A percentile compares a stretch with the other conserved stretches of the same genome.
phyloP scores from a whole-genome alignment of 92 coral and sea anemone genomes.

The Porites rus region DNA sequence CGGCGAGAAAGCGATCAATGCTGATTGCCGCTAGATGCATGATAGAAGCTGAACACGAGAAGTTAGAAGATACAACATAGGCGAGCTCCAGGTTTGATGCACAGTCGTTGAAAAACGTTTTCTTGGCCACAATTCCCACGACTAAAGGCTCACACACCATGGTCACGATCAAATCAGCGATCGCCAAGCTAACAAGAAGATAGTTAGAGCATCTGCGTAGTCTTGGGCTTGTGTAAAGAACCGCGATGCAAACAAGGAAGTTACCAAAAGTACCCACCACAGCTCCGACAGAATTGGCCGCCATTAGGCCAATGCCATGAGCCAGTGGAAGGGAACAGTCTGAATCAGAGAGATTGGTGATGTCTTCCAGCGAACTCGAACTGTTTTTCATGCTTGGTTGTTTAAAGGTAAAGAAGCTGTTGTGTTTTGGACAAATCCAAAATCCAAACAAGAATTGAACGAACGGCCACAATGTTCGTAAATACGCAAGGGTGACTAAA shows the following conservation, averaged over 20 bases:
- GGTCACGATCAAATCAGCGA: slow-evolving; percentile 68
- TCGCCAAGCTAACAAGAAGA: slow-evolving; percentile 62
- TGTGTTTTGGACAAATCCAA: too few relatives aligned
- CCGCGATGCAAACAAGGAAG: slow-evolving; percentile 54
- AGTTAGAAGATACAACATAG: slow-evolving; percentile 29
- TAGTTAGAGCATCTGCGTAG: slow-evolving; percentile 48
- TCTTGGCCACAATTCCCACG: slow-evolving; percentile 42
- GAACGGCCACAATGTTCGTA: too few relatives aligned
- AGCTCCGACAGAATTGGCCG: slow-evolving; percentile 29
- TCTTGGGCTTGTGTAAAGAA: slow-evolving; percentile 23
- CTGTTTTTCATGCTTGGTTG: not conserved
- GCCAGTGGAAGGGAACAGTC: slow-evolving; percentile 50
- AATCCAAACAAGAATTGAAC: not conserved
- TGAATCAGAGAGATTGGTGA: not conserved
- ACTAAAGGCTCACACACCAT: slow-evolving; percentile 51
- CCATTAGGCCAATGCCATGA: slow-evolving; percentile 51
- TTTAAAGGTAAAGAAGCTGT: too few relatives aligned
- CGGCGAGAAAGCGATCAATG: slow-evolving; percentile 56
- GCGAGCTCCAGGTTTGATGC: slow-evolving; percentile 38
- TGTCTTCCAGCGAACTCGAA: not conserved
- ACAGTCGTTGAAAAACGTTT: slow-evolving; percentile 28
- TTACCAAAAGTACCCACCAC: slow-evolving; percentile 55
- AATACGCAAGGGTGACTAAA: too few relatives aligned
- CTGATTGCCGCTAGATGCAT: slow-evolving; percentile 49
- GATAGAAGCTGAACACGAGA: slow-evolving; percentile 48